Conservation (phyloP, 1,140 invertebrate species). For the Kradibia gibbosae region DNA sequence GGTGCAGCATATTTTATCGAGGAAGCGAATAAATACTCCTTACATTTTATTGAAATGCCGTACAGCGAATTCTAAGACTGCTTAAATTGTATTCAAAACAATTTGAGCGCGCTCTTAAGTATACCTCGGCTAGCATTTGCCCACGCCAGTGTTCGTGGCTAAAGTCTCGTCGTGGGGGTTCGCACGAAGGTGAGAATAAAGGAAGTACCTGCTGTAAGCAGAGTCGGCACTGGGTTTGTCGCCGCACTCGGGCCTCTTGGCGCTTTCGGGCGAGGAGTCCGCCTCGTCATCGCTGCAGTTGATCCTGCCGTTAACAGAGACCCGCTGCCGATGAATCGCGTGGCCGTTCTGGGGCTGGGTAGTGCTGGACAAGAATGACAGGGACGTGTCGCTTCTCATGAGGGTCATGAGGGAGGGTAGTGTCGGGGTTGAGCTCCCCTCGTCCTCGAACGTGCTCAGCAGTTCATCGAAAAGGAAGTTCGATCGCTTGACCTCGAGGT, state of each 20-base stretch:
- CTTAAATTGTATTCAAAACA: too few species aligned
- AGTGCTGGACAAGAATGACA: constrained; percentile 57
- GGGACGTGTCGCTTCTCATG: constrained; percentile 61
- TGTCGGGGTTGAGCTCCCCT: constrained; percentile 56
- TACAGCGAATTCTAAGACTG: too few species aligned
- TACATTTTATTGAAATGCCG: too few species aligned
- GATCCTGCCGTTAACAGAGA: constrained; percentile 23
- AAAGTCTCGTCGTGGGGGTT: neutral
- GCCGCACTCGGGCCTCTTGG: constrained; percentile 60
- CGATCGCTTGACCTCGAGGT: constrained; percentile 63
- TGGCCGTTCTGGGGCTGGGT: constrained; percentile 30
- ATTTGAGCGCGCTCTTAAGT: too few species aligned
- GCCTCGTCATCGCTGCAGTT: constrained; percentile 66
- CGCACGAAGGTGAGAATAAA: constrained; percentile 3
- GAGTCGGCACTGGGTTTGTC: constrained; percentile 76
- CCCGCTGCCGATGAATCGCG: constrained; percentile 30
- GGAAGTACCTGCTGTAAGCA: constrained; percentile 79
- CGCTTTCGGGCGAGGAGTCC: constrained; percentile 65
- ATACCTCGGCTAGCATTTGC: too few species aligned
- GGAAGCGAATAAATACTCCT: too few species aligned
- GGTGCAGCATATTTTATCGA: too few species aligned
- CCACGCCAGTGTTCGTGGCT: too few species aligned
- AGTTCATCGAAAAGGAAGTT: constrained; percentile 72
- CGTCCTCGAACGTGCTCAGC: constrained; percentile 73
- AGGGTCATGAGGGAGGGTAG: constrained; percentile 60